These are phyloP conservation scores for Odontamblyopus rebecca DNA, from an alignment of 2,797 vertebrate genomes.

Conservation along the genomic window DNA sequence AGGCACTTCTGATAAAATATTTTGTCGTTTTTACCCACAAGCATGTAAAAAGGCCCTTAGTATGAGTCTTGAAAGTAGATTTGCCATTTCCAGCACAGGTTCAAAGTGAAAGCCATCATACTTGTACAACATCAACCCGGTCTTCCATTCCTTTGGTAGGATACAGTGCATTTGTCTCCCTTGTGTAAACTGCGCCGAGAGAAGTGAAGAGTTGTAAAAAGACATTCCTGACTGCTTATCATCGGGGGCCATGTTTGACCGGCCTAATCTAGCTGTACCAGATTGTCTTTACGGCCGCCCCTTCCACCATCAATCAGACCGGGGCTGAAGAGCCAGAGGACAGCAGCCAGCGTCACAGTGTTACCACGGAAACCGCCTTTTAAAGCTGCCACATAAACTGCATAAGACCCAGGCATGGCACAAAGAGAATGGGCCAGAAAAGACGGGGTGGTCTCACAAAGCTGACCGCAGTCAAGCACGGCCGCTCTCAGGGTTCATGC, in stretches of 20 bases:
- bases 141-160: background rate
- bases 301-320: conserved; percentile 76
- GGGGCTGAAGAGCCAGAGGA: conserved; percentile 69
- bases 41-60: too few relatives aligned
- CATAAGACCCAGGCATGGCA: conserved; percentile 53
- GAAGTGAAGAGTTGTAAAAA: conserved; percentile 43
- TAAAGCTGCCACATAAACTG: conserved; percentile 68
- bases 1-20: too few relatives aligned
- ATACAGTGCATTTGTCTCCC: background rate
- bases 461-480: conserved; percentile 32
- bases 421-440: conserved; percentile 51
- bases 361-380: conserved; percentile 74
- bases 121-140: background rate
- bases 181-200: background rate
- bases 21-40: too few relatives aligned
- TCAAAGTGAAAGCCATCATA: background rate
- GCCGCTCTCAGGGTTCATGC: conserved; percentile 18
- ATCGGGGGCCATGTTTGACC: conserved; percentile 70
- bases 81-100: too few relatives aligned
- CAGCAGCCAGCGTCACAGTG: conserved; percentile 72
- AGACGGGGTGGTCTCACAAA: conserved; percentile 28
- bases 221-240: conserved; percentile 51
- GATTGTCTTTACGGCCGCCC: conserved; percentile 79
- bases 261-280: conserved; percentile 83
- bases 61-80: too few relatives aligned